These are phyloP conservation scores for Taurulus bubalis DNA, from an alignment of 2,113 vertebrate species.

Conservation along the genomic window DNA sequence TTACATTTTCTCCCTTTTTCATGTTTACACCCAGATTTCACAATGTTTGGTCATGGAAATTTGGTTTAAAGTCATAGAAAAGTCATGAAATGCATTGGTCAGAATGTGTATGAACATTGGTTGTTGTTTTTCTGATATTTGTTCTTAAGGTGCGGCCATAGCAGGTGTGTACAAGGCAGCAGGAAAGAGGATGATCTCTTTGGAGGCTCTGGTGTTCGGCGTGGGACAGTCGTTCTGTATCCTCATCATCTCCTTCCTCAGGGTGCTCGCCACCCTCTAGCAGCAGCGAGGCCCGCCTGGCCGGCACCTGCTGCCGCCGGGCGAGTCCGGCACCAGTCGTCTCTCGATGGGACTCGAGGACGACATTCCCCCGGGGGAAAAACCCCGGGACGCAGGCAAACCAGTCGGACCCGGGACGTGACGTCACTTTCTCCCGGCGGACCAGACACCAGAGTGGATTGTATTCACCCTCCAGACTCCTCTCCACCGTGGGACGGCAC, in stretches of 20 bases:
- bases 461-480: not conserved
- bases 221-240: conserved; percentile 95
- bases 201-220: conserved; percentile 93
- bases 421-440: conserved; percentile 38
- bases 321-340: not conserved
- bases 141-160: conserved; percentile 90
- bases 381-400: not conserved
- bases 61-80: too few species aligned
- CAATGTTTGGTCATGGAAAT: too few species aligned
- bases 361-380: not conserved
- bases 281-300: conserved; percentile 24
- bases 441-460: conserved; percentile 5
- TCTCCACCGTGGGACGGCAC: conserved; percentile 7
- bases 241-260: conserved; percentile 92
- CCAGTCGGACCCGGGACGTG: conserved; percentile 9
- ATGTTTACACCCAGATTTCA: too few species aligned
- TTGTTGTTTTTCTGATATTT: not conserved
- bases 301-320: not conserved
- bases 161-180: conserved; percentile 97
- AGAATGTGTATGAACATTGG: not conserved
- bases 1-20: too few species aligned
- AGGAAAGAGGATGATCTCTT: conserved; percentile 93
- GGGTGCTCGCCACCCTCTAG: conserved; percentile 95
- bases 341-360: not conserved
- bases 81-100: too few species aligned